Percentiles rank a stretch among this genome's conserved stretches.
These are phyloP conservation scores for Nemotelus nigrinus DNA, from an alignment of 2,888 invertebrate species.

Conservation along the genomic window DNA sequence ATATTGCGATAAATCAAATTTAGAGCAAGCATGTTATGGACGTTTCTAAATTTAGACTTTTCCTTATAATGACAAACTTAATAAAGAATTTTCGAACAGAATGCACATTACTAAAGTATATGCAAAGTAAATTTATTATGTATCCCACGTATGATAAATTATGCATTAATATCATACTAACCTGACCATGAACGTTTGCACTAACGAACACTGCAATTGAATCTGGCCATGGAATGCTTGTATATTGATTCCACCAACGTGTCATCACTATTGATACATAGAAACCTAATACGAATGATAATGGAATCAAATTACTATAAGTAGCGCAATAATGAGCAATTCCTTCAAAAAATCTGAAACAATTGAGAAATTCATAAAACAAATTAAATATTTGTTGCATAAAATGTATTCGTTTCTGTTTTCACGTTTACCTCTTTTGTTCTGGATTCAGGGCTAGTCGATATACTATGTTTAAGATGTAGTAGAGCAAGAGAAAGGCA, in stretches of 20 bases:
- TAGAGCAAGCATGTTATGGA: too few species aligned
- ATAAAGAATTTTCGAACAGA: too few species aligned
- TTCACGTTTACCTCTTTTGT: slow-evolving; percentile 72
- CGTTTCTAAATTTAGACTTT: too few species aligned
- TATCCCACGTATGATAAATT: background rate
- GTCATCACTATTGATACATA: slow-evolving; percentile 93
- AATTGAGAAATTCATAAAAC: background rate
- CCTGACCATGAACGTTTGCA: slow-evolving; percentile 83
- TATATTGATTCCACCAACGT: slow-evolving; percentile 92
- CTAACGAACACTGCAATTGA: slow-evolving; percentile 87
- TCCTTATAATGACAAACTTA: too few species aligned
- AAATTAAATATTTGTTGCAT: slow-evolving; percentile 28
- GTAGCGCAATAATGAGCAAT: slow-evolving; percentile 86
- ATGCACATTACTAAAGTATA: too few species aligned
- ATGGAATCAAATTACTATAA: slow-evolving; percentile 87
- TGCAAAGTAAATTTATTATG: too few species aligned
- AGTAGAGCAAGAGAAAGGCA: slow-evolving; percentile 82
- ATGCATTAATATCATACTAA: slow-evolving; percentile 59
- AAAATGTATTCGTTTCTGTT: background rate
- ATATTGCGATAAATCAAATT: too few species aligned
- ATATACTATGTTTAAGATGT: slow-evolving; percentile 81
- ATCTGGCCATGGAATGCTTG: slow-evolving; percentile 86
- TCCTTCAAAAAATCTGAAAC: slow-evolving; percentile 79
- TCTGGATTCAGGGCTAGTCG: slow-evolving; percentile 73
- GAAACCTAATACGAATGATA: slow-evolving; percentile 94